phyloP scores from a whole-genome alignment of 2,888 invertebrate species.

The Lithophane ornitopus region DNA sequence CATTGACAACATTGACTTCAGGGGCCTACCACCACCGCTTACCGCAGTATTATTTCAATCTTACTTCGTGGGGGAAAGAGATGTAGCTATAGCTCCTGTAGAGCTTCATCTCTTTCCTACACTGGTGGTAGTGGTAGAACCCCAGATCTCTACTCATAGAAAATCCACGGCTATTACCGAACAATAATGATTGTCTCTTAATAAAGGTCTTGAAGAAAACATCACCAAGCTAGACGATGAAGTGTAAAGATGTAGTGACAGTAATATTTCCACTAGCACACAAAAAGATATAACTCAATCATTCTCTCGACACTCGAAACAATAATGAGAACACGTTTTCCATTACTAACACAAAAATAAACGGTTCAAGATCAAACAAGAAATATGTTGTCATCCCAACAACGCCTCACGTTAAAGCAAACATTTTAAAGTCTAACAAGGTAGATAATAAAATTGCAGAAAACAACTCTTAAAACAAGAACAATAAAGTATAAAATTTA shows the following conservation, averaged over 20 bases:
- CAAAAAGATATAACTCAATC: neutral
- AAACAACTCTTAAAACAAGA: constrained; percentile 76
- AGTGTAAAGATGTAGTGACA: neutral
- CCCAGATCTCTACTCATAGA: neutral
- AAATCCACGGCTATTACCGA: neutral
- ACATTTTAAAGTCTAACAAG: constrained; percentile 54
- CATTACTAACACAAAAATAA: constrained; percentile 31
- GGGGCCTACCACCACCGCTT: no score
- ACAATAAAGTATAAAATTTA: constrained; percentile 77
- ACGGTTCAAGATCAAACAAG: constrained; percentile 46
- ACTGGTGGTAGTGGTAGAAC: no score
- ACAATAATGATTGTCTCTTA: neutral
- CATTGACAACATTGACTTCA: neutral
- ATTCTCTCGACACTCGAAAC: neutral
- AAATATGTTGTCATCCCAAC: constrained; percentile 31
- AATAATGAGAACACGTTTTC: neutral
- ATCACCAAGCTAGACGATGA: neutral
- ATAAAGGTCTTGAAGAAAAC: neutral
- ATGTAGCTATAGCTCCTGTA: no score
- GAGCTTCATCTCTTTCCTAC: no score
- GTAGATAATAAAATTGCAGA: constrained; percentile 64
- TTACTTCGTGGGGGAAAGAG: no score
- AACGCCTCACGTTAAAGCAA: constrained; percentile 42
- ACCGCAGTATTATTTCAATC: no score
- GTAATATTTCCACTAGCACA: neutral